Evolutionary conservation across 2,797 vertebrate genomes (phyloP).

Genomic region (Phalanger gymnotis): DNA sequence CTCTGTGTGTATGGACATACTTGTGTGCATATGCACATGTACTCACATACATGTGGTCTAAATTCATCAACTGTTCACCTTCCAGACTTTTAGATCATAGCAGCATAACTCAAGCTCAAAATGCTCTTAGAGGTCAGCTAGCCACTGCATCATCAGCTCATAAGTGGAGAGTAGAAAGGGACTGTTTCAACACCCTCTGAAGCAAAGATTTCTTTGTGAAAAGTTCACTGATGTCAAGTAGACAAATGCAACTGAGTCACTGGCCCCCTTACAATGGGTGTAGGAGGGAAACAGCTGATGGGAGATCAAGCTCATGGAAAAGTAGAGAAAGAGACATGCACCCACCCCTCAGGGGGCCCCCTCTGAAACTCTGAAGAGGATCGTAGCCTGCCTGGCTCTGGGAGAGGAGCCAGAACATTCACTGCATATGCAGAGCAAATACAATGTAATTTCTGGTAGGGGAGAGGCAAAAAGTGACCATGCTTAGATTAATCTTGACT

Average conservation of each 20-base stretch:
- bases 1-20: neutral
- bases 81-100: neutral
- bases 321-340: neutral
- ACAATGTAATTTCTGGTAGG: neutral
- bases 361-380: neutral
- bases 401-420: neutral
- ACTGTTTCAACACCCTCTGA: neutral
- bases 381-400: neutral
- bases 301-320: neutral
- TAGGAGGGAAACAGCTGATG: neutral
- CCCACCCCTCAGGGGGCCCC: neutral
- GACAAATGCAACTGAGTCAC: neutral
- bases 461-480: neutral
- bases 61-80: neutral
- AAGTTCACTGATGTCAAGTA: neutral
- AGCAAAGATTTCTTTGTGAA: neutral
- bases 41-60: neutral
- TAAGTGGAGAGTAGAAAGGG: neutral
- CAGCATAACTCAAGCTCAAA: neutral
- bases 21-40: constrained; percentile 59
- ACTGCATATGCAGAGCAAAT: neutral
- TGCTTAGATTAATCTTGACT: neutral
- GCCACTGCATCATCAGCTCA: neutral
- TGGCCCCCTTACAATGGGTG: neutral
- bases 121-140: neutral